Conservation (phyloP, 2,113 vertebrate species). For the Nothocercus nigrocapillus region DNA sequence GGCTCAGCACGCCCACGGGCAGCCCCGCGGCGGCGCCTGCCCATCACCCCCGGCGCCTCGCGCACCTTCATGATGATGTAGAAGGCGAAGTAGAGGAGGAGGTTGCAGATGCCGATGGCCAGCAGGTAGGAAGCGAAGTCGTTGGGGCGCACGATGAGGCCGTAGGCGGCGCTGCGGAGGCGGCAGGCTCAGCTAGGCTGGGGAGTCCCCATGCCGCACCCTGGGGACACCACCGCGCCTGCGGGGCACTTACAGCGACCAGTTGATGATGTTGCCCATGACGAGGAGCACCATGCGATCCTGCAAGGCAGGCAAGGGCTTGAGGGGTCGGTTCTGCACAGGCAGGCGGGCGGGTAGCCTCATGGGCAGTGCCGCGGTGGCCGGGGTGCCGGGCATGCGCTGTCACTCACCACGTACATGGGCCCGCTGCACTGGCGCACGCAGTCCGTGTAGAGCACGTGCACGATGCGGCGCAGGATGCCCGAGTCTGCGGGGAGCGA, state of each 20-base stretch:
- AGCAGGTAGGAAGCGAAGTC: conserved; percentile 97
- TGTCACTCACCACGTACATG: conserved; percentile 92
- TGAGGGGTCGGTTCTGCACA: not conserved
- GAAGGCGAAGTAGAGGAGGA: conserved; percentile 97
- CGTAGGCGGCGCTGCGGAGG: conserved; percentile 88
- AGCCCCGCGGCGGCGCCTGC: not conserved
- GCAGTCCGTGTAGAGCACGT: conserved; percentile 93
- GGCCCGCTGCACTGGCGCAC: conserved; percentile 95
- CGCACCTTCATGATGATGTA: conserved; percentile 99
- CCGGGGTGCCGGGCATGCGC: not conserved
- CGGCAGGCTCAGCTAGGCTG: not conserved
- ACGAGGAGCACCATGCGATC: conserved; percentile 97
- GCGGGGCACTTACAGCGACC: conserved; percentile 91
- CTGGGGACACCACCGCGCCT: not conserved
- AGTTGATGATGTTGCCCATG: conserved; percentile 98
- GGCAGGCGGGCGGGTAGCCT: not conserved
- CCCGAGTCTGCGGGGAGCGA: conserved; percentile 83
- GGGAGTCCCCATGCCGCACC: not conserved
- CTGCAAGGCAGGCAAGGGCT: conserved; percentile 62
- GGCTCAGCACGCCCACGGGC: not conserved
- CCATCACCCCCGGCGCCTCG: not conserved
- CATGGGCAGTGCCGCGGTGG: no score
- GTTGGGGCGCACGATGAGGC: conserved; percentile 90
- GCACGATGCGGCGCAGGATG: conserved; percentile 85
- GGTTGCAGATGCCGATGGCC: conserved; percentile 98